Evolutionary conservation across 2,797 vertebrate species (phyloP).

Genomic region (Naso thynnoides): DNA sequence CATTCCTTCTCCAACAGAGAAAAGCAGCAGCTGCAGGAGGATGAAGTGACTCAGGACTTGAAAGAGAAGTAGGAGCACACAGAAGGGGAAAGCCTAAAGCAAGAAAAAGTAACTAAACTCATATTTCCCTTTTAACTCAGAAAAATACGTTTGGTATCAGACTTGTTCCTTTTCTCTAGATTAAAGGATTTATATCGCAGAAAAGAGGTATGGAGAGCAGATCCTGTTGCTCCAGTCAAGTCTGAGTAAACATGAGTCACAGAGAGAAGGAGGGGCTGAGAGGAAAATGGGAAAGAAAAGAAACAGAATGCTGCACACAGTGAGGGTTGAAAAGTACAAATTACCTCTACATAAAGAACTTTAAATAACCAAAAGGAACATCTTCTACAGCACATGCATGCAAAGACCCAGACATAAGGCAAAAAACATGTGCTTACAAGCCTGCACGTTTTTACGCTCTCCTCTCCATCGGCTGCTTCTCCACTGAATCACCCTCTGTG

Average conservation of each 20-base stretch:
- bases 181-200: not conserved
- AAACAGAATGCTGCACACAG: slow-evolving; percentile 29
- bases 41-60: slow-evolving; percentile 44
- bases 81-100: slow-evolving; percentile 4
- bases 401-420: slow-evolving; percentile 16
- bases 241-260: slow-evolving; percentile 71
- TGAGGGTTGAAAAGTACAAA: slow-evolving; percentile 8
- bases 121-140: slow-evolving; percentile 19
- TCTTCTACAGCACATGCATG: slow-evolving; percentile 19
- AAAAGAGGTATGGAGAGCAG: slow-evolving; percentile 19
- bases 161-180: slow-evolving; percentile 17
- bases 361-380: slow-evolving; percentile 8
- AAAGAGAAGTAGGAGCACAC: slow-evolving; percentile 19
- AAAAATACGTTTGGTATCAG: not conserved
- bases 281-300: slow-evolving; percentile 16
- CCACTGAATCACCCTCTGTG: slow-evolving; percentile 71
- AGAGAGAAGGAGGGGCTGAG: slow-evolving; percentile 19
- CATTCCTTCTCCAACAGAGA: slow-evolving; percentile 36
- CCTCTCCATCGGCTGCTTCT: slow-evolving; percentile 20
- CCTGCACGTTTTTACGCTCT: slow-evolving; percentile 13
- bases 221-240: slow-evolving; percentile 27
- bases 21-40: slow-evolving; percentile 37
- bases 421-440: slow-evolving; percentile 4
- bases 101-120: slow-evolving; percentile 13
- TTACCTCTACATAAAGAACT: not conserved